Conservation (phyloP, 2,888 invertebrate species). For the Orthonychiurus folsomi region DNA sequence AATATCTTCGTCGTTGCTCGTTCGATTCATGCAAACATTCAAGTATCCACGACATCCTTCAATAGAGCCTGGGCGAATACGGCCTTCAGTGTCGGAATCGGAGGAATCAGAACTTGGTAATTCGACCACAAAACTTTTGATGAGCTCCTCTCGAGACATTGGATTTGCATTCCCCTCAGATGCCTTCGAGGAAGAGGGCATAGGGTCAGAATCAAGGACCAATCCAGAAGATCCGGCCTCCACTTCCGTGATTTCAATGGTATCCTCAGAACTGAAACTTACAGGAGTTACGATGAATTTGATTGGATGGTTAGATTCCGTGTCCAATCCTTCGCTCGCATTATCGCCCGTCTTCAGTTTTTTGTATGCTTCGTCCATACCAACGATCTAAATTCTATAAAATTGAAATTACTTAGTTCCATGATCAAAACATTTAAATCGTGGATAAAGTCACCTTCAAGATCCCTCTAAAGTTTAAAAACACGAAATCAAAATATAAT, state of each 20-base stretch:
- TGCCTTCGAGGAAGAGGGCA: neutral
- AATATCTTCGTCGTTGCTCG: neutral
- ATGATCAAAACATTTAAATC: no score
- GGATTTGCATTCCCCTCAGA: neutral
- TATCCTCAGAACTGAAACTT: neutral
- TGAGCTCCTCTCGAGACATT: neutral
- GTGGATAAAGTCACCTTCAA: no score
- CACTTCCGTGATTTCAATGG: neutral
- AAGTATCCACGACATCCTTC: neutral
- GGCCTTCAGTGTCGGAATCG: neutral
- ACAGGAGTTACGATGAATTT: neutral
- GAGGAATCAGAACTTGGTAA: neutral
- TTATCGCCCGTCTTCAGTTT: no score
- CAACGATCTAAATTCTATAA: no score
- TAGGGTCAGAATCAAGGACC: neutral
- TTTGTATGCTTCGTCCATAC: no score
- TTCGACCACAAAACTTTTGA: neutral
- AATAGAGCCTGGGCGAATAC: neutral
- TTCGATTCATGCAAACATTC: neutral
- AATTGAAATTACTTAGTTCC: no score
- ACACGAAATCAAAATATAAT: no score
- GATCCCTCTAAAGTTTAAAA: no score
- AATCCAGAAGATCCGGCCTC: neutral
- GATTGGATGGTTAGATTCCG: no score
- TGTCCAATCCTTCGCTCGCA: no score